A percentile compares a stretch with the other conserved stretches of the same genome.
Conservation (phyloP, 2,888 invertebrate genomes). For the Arrhopalites spinosus region DNA sequence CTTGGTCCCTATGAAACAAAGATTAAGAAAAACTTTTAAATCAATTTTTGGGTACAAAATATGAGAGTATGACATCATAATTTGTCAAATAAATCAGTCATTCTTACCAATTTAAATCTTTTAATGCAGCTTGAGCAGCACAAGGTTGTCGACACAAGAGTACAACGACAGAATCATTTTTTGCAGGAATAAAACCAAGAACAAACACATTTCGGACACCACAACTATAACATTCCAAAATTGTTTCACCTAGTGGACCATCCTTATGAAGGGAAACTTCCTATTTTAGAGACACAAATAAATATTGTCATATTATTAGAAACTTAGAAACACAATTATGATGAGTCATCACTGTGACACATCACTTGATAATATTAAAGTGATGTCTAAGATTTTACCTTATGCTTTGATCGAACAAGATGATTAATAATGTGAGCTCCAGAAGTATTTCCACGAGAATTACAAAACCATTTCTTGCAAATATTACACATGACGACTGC, state of each 20-base stretch:
- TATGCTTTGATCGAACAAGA: conserved; percentile 97
- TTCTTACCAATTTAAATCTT: conserved; percentile 93
- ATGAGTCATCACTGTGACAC: too few species aligned
- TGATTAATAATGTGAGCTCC: conserved; percentile 99
- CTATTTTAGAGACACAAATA: conserved; percentile 56
- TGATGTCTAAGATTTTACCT: conserved; percentile 60
- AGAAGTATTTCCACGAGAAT: conserved; percentile 96
- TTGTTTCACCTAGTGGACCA: conserved; percentile 95
- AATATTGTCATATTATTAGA: too few species aligned
- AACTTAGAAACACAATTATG: too few species aligned
- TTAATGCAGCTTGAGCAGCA: conserved; percentile 93
- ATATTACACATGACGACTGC: conserved; percentile 98
- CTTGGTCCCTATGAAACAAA: conserved; percentile 74
- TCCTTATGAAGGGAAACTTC: conserved; percentile 97
- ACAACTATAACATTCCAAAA: conserved; percentile 98
- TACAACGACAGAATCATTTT: conserved; percentile 97
- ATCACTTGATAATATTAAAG: background rate
- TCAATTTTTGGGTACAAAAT: too few species aligned
- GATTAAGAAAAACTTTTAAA: conserved; percentile 28
- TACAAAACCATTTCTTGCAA: conserved; percentile 99
- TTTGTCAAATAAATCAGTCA: background rate
- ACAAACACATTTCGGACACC: conserved; percentile 98
- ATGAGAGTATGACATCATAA: background rate
- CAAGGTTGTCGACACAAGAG: conserved; percentile 97
- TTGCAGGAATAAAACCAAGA: conserved; percentile 97